Evolutionary conservation across 2,888 invertebrate species (phyloP), one percentile per base, ranked within the genome.

Genomic region (Nomada fabriciana): DNA sequence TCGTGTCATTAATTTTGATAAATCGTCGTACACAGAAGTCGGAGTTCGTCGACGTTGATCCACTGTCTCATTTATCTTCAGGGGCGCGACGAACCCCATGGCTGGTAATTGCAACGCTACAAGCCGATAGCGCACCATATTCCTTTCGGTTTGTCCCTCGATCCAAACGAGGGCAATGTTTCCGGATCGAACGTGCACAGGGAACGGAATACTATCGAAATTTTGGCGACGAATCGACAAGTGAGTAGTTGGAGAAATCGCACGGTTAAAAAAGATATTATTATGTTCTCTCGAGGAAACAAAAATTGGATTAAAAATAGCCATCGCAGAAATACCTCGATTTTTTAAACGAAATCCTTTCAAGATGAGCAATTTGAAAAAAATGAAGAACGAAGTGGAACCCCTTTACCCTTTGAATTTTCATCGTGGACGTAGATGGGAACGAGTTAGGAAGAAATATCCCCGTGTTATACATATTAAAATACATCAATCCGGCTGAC

Each of bases 1-100:
- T 84, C 67, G 53, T n/a, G 78, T 82, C 82, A 85, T 84, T 84
- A 84, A 85, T 85, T 84, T 85, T 84, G 85, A 85, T 84, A 82
- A 84, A 85, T 84, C 84, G 82, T 75, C 68, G 73, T 64, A 64
- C 85, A 78, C 73, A 84, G 81, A 84, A 84, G 82, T 85, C 81
- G 78, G 71, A 82, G 82, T 82, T 85, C 82, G 85, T 85, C 84
- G 84, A 82, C 85, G 84, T 84, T 84, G 84, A 85, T 84, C 85
- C 85, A 83, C 82, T 84, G 84, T 85, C 85, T 85, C 85, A 82
- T 85, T 84, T 78, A 84, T 85, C 85, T 85, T 85, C 84, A 52
- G 82, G 76, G 76, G 52, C 74, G 76, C 80, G 78, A 84, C 75
- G 84, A 78, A 85, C 85, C 77, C 80, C 74, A 20, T 55, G 81